Conservation (phyloP, 2,888 invertebrate species). For the Ischnura elegans region DNA sequence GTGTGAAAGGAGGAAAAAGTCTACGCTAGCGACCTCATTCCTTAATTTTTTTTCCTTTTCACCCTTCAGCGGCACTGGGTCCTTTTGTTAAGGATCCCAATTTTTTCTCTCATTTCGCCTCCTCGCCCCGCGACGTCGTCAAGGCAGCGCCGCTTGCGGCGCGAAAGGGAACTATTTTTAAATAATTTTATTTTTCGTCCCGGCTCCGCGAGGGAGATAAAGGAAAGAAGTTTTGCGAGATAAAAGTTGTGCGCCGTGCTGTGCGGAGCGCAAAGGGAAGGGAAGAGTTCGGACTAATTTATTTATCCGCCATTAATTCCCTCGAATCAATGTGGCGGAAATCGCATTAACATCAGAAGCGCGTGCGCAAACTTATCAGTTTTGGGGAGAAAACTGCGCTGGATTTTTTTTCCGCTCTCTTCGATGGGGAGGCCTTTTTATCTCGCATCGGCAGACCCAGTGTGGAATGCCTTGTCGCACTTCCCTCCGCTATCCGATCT, state of each 20-base stretch:
- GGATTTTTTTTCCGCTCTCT: neutral
- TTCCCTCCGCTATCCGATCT: neutral
- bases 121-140: neutral
- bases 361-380: neutral
- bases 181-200: neutral
- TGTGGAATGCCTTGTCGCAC: neutral
- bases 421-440: neutral
- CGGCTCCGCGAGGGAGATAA: neutral
- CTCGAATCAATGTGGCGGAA: slow-evolving; percentile 1
- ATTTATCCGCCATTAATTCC: slow-evolving; percentile 26
- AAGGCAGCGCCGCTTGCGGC: neutral
- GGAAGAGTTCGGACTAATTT: neutral
- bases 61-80: neutral
- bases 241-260: neutral
- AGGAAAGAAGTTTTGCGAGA: neutral
- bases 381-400: neutral
- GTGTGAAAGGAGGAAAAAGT: neutral
- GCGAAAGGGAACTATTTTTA: neutral
- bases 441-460: slow-evolving; percentile 3
- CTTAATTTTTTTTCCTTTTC: neutral
- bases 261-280: too few species aligned
- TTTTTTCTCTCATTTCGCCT: neutral
- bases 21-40: neutral
- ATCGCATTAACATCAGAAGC: slow-evolving; percentile 4
- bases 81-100: neutral